Evolutionary conservation across 2,888 invertebrate genomes (phyloP).

Genomic region (Dendrolimus pini): DNA sequence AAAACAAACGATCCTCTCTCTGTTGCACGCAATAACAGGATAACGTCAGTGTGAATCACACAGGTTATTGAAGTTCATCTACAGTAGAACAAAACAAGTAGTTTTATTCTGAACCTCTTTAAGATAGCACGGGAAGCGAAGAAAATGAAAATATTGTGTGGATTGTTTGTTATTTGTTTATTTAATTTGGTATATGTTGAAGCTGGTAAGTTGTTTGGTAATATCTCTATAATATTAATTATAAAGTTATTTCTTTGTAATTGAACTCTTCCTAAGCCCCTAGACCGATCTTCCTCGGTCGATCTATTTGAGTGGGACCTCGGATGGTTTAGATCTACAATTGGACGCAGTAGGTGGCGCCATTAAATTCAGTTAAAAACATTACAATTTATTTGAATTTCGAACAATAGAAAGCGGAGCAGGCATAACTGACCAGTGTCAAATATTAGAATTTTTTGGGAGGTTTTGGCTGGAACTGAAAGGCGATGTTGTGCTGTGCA

Average conservation of each 20-base stretch:
- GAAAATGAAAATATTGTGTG: slow-evolving; percentile 8
- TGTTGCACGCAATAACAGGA: not conserved
- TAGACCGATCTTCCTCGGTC: no score
- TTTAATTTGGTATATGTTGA: not conserved
- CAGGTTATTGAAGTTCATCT: not conserved
- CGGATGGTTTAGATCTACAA: no score
- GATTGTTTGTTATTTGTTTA: slow-evolving; percentile 5
- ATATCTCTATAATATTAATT: not conserved
- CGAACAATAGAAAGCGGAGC: no score
- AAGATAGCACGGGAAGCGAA: not conserved
- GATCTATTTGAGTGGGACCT: no score
- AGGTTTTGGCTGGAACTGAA: no score
- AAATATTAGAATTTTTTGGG: no score
- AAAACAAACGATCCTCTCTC: not conserved
- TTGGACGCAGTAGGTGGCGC: no score
- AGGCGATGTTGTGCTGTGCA: no score
- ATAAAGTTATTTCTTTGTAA: slow-evolving; percentile 5
- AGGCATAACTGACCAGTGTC: no score
- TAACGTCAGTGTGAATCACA: not conserved
- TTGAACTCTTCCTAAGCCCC: no score
- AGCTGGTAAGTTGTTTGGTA: slow-evolving; percentile 6
- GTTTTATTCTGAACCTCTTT: not conserved
- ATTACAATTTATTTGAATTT: no score
- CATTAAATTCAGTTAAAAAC: no score
- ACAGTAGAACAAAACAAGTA: not conserved